Evolutionary conservation across 2,113 vertebrate genomes (phyloP), one percentile per base, ranked within the genome.

Genomic region (Galeopterus variegatus): DNA sequence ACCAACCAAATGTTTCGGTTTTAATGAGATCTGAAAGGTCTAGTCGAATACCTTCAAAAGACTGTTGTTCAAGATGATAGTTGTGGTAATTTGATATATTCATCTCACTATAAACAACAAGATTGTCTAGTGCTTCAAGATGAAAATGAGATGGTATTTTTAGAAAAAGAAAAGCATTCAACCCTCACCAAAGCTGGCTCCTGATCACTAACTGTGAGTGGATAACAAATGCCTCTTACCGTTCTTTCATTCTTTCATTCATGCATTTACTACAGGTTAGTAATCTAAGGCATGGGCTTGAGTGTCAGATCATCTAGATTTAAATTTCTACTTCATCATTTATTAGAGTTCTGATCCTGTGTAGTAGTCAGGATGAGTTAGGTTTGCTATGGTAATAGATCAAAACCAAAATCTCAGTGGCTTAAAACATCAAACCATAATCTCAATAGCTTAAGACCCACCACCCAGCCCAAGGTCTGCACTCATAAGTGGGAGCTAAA

Each of bases 1-100:
- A 80, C 48, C 88, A 84, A 89, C 79, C 33, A 73, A 88, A 93
- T 41, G 92, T 95, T 87, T 95, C 5, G 0, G 81, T 41, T 56
- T 89, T 97, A 94, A 87, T 76, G 80, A 97, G 8, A 81, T 82
- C 36, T 80, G 60, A 97, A 92, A 93, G 48, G 67, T 97, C 60
- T 89, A 84, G 58, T 33, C 67, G 91, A 73, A 86, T 70, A 73
- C 4, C 28, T 94, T 87, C 54, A 65, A 92, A 92, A 89, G 75
- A 83, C 41, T 89, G 77, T 36, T 73, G 52, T 28, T 5, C 52
- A 88, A 95, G 67, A 94, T 90, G 50, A 98, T 93, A 88, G 18
- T 33, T 95, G 64, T 69, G 6, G 73, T 18, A 26, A 96, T 80
- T 67, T 60, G 69, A 93, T 80, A 60, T 48, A 87, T 75, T 90